These are phyloP conservation scores for Cryptus armator DNA, from an alignment of 2,888 invertebrate species.

Conservation along the genomic window DNA sequence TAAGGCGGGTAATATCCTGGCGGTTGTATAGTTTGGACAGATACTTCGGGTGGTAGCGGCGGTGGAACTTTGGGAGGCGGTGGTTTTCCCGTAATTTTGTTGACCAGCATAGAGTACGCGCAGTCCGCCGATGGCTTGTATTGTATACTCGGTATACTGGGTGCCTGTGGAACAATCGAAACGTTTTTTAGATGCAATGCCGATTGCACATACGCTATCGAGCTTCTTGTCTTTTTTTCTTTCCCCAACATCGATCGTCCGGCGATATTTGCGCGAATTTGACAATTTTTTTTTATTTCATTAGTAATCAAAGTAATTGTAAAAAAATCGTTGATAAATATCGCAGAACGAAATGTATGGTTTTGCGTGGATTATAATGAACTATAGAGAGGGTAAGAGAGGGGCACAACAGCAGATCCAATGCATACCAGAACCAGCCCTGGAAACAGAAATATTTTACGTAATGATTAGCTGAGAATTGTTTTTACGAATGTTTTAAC, in stretches of 20 bases:
- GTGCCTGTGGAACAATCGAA: slow-evolving; percentile 85
- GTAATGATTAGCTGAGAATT: slow-evolving; percentile 70
- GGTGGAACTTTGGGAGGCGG: slow-evolving; percentile 78
- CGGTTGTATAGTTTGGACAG: slow-evolving; percentile 75
- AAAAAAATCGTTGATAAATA: slow-evolving; percentile 57
- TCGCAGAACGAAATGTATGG: slow-evolving; percentile 69
- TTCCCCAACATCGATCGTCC: slow-evolving; percentile 44
- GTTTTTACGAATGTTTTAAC: slow-evolving; percentile 28
- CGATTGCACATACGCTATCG: slow-evolving; percentile 59
- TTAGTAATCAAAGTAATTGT: background rate
- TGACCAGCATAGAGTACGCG: slow-evolving; percentile 95
- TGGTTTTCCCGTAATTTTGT: slow-evolving; percentile 91
- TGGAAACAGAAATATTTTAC: slow-evolving; percentile 80
- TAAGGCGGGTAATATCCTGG: slow-evolving; percentile 79
- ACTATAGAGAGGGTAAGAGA: slow-evolving; percentile 39
- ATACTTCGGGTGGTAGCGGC: slow-evolving; percentile 71
- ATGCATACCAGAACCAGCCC: slow-evolving; percentile 80
- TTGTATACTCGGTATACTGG: slow-evolving; percentile 88
- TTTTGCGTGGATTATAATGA: slow-evolving; percentile 72
- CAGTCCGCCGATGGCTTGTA: slow-evolving; percentile 95
- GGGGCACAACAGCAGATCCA: slow-evolving; percentile 75
- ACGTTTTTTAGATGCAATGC: slow-evolving; percentile 60
- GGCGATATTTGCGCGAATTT: slow-evolving; percentile 48
- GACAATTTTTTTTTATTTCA: slow-evolving; percentile 1
- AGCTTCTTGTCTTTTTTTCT: slow-evolving; percentile 35